phyloP scores from a whole-genome alignment of 2,797 vertebrate genomes.

The Cheirogaleus major region DNA sequence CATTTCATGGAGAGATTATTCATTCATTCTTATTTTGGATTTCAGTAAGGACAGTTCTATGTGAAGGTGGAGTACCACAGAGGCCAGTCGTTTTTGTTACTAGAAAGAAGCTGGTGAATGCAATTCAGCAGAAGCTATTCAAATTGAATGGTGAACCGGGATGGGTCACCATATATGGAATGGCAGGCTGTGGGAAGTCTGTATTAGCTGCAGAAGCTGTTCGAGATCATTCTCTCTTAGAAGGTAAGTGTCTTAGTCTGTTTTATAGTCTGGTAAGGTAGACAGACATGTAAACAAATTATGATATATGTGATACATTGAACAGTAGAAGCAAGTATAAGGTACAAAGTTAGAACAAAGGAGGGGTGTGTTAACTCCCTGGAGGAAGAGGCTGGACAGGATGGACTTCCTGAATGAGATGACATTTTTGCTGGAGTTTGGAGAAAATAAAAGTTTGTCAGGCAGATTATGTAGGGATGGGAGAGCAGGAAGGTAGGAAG shows the following conservation, averaged over 20 bases:
- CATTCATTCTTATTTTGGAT: constrained; percentile 50
- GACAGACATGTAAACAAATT: background rate
- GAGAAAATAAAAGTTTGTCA: background rate
- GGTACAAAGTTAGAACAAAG: background rate
- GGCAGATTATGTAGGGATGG: background rate
- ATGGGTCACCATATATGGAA: constrained; percentile 97
- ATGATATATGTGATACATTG: background rate
- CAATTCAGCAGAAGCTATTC: constrained; percentile 90
- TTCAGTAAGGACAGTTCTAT: constrained; percentile 90
- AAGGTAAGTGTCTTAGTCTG: constrained; percentile 86
- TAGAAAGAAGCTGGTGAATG: constrained; percentile 89
- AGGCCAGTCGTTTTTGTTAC: constrained; percentile 96
- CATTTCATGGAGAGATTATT: background rate
- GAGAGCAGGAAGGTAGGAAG: background rate
- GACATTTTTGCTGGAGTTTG: constrained; percentile 28
- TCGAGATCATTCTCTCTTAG: constrained; percentile 90
- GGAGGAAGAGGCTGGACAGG: background rate
- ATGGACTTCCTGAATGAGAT: constrained; percentile 10
- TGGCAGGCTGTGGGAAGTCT: constrained; percentile 99
- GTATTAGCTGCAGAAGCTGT: constrained; percentile 95
- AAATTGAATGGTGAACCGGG: constrained; percentile 89
- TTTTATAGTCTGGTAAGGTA: background rate
- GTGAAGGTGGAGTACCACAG: constrained; percentile 96
- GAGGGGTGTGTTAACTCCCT: background rate
- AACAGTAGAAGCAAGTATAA: constrained; percentile 24